Percentiles rank a stretch among this genome's conserved stretches.
Evolutionary conservation across 2,888 invertebrate species (phyloP).

Genomic region (Rugalucina vietnamica): DNA sequence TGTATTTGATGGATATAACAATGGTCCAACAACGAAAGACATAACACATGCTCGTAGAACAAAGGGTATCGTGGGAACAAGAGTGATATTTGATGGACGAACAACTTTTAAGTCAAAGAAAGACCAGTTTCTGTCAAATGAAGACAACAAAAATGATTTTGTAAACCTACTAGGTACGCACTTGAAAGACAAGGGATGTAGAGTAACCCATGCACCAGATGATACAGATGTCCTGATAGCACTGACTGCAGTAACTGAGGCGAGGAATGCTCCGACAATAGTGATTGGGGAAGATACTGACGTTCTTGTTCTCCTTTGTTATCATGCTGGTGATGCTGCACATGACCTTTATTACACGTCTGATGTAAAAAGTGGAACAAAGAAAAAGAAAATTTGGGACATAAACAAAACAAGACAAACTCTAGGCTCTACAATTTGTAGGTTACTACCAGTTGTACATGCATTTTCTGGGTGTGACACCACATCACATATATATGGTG

Average conservation of each 20-base stretch:
- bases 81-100: too few relatives aligned
- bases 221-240: slow-evolving; percentile 72
- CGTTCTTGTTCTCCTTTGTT: slow-evolving; percentile 66
- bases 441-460: slow-evolving; percentile 56
- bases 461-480: slow-evolving; percentile 66
- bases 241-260: slow-evolving; percentile 50
- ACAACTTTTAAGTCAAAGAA: too few relatives aligned
- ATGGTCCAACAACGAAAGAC: too few relatives aligned
- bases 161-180: too few relatives aligned
- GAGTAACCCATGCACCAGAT: too few relatives aligned
- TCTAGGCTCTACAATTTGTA: slow-evolving; percentile 24
- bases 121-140: too few relatives aligned
- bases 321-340: too few relatives aligned
- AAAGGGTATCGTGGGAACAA: too few relatives aligned
- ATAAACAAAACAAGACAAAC: slow-evolving; percentile 18
- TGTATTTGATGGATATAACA: too few relatives aligned
- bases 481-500: slow-evolving; percentile 55
- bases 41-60: too few relatives aligned
- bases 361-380: slow-evolving; percentile 39
- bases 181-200: too few relatives aligned
- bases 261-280: slow-evolving; percentile 23
- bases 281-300: slow-evolving; percentile 75
- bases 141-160: too few relatives aligned
- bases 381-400: slow-evolving; percentile 56
- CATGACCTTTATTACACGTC: slow-evolving; percentile 42